Evolutionary conservation across 2,113 vertebrate species (phyloP), one percentile per base, ranked within the genome.

Genomic region (Aphyosemion australe): DNA sequence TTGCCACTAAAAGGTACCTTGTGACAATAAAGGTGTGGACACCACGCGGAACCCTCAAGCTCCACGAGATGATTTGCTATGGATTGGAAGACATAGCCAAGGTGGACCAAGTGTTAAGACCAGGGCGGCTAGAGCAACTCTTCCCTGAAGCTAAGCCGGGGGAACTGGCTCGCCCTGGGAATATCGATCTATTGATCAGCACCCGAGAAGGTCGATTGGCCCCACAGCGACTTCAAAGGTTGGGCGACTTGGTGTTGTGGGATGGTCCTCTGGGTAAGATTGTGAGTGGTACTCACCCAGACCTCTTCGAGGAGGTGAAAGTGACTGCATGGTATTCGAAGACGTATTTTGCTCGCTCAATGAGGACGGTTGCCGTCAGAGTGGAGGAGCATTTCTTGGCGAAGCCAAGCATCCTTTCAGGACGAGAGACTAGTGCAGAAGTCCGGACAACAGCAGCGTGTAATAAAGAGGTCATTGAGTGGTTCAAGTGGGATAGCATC

Each of bases 61-160:
- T 49, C 12, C 51, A 65, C 12, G 42, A 65, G 16, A 52, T 65
- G 19, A 1, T 54, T 50, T 65, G 62, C 12, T 65, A 55, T 12
- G 21, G 62, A 12, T 1, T 65, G 21, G 62, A 55, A 10, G 26
- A 32, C 6, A 65, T 65, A 7, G 14, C 61, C 2, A 43, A 16
- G 12, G 12, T 53, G 15, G 37, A 53, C 10, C 34, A 16, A 4
- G 13, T 12, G 4, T 34, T 41, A 9, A 8, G n/a, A 6, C 42
- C 62, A 3, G 62, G 53, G 37, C 20, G 16, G 8, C 50, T 65
- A 37, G 48, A 65, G 39, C 26, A 43, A 13, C 53, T 61, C 12
- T 65, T 52, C 39, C 41, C 49, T n/a, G n/a, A 26, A 32, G 14
- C 12, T 19, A 65, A 52, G 10, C 21, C 11, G 1, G 62, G 48